Evolutionary conservation across 2,888 invertebrate species (phyloP).

Genomic region (Meta bourneti): DNA sequence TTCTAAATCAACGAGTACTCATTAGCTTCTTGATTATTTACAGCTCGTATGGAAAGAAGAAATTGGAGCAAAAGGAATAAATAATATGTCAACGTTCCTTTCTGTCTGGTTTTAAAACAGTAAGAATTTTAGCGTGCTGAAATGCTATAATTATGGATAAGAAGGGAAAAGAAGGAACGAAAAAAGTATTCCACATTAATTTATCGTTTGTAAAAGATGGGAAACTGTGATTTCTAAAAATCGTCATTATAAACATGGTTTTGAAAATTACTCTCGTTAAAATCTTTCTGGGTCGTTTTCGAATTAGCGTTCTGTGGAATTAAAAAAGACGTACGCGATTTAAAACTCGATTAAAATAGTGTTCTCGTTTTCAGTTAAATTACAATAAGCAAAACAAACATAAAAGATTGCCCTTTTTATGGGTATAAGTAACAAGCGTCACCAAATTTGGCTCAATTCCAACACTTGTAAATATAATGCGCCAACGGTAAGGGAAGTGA

Average conservation of each 20-base stretch:
- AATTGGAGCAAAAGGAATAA: neutral
- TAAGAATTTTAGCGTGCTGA: neutral
- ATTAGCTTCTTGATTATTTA: slow-evolving; percentile 33
- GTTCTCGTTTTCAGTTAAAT: neutral
- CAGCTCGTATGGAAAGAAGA: slow-evolving; percentile 3
- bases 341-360: slow-evolving; percentile 30
- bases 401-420: slow-evolving; percentile 14
- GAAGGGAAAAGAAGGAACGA: neutral
- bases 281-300: slow-evolving; percentile 1
- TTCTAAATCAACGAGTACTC: neutral
- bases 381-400: slow-evolving; percentile 10
- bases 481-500: neutral
- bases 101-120: neutral
- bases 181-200: neutral
- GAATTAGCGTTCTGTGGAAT: neutral
- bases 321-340: slow-evolving; percentile 24
- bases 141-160: slow-evolving; percentile 9
- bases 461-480: neutral
- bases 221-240: slow-evolving; percentile 28
- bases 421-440: neutral
- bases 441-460: slow-evolving; percentile 11
- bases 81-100: slow-evolving; percentile 14
- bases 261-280: slow-evolving; percentile 26
- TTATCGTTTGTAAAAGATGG: slow-evolving; percentile 2
- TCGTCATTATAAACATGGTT: slow-evolving; percentile 19